These are phyloP conservation scores for Hylia prasina DNA, from an alignment of 2,113 vertebrate genomes.

Conservation along the genomic window DNA sequence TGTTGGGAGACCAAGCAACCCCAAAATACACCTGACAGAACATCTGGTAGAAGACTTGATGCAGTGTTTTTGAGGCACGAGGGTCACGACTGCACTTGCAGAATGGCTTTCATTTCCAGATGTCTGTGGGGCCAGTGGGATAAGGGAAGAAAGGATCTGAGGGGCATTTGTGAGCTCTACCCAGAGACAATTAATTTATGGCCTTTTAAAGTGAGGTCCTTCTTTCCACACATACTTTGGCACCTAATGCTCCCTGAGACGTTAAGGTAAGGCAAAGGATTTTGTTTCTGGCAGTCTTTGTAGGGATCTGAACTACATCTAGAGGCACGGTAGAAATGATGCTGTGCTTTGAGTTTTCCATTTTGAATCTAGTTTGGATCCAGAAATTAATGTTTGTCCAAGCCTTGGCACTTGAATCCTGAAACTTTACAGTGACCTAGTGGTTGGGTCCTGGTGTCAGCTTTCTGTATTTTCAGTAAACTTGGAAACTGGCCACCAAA, in stretches of 20 bases:
- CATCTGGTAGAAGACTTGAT: background rate
- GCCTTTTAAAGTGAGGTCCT: background rate
- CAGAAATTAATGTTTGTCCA: background rate
- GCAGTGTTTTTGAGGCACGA: background rate
- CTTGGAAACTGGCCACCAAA: background rate
- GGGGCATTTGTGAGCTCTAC: background rate
- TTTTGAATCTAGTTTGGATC: background rate
- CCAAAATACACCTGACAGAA: background rate
- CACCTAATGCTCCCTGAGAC: background rate
- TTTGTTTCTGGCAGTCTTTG: background rate
- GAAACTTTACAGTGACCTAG: background rate
- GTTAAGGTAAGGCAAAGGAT: background rate
- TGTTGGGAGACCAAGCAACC: background rate
- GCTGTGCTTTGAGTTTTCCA: background rate
- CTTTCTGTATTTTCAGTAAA: background rate
- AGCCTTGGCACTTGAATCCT: background rate
- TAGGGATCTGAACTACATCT: background rate
- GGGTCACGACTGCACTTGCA: background rate
- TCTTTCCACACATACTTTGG: background rate
- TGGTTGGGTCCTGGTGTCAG: background rate
- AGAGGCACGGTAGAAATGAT: background rate
- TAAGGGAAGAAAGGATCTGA: background rate
- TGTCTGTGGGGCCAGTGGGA: rapidly evolving
- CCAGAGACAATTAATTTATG: background rate
- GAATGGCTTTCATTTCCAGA: background rate